Conservation (phyloP, 2,888 invertebrate genomes). For the Conistra vaccinii region DNA sequence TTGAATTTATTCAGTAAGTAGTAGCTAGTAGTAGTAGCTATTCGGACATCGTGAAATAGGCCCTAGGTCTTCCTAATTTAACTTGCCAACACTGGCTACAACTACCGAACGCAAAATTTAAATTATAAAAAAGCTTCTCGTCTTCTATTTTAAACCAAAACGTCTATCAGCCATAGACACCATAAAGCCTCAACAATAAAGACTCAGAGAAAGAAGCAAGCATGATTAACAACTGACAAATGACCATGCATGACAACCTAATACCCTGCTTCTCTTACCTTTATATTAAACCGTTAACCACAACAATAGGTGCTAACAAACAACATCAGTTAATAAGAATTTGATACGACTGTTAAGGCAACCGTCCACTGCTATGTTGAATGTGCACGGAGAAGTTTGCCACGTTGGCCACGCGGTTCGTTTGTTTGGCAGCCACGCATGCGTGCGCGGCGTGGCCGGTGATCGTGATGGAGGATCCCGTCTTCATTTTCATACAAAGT, state of each 20-base stretch:
- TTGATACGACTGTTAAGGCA: conserved; percentile 28
- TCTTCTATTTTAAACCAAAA: not conserved
- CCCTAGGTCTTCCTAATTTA: no score
- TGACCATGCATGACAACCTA: conserved; percentile 18
- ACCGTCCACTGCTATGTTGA: not conserved
- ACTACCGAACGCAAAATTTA: no score
- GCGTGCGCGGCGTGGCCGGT: no score
- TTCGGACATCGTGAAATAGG: no score
- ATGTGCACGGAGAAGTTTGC: not conserved
- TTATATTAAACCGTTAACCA: conserved; percentile 30
- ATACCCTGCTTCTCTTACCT: conserved; percentile 34
- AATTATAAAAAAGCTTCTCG: no score
- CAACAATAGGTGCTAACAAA: conserved; percentile 44
- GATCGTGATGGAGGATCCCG: no score
- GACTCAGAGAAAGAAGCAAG: conserved; percentile 11
- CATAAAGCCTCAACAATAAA: not conserved
- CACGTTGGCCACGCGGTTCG: not conserved
- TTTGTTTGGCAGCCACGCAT: not conserved
- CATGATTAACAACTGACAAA: conserved; percentile 12
- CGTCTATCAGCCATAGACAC: not conserved
- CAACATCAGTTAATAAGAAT: conserved; percentile 17
- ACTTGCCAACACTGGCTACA: no score
- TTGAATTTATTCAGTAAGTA: no score
- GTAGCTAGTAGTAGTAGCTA: no score
- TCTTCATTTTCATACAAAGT: not conserved